These are phyloP conservation scores for Crambe crambe DNA, from an alignment of 37 sponge, comb jelly and placozoan genomes.

Conservation along the genomic window DNA sequence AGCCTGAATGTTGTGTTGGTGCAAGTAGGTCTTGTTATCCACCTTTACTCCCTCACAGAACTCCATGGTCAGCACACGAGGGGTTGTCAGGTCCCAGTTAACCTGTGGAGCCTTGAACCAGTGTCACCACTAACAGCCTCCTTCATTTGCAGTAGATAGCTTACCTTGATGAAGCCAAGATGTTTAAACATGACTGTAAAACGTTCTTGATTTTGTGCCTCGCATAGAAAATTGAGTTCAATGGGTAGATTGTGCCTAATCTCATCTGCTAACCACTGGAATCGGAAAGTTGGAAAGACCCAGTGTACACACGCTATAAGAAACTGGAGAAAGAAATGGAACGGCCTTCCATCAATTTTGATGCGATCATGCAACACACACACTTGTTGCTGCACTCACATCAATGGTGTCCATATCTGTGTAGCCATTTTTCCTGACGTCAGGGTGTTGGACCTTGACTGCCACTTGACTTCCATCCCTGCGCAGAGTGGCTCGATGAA, in stretches of 20 bases:
- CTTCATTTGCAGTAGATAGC: not conserved
- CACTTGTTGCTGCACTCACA: constrained; percentile 24
- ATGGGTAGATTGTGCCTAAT: constrained; percentile 82
- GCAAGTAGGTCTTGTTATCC: constrained; percentile 74
- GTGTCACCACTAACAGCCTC: not conserved
- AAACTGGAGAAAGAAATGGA: constrained; percentile 60
- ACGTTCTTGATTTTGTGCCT: constrained; percentile 87
- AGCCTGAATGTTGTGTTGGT: constrained; percentile 37
- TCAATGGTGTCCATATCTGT: constrained; percentile 83
- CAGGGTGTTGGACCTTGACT: constrained; percentile 91
- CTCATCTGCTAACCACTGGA: constrained; percentile 86
- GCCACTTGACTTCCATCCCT: constrained; percentile 75
- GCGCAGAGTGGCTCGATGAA: constrained; percentile 73
- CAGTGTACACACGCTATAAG: constrained; percentile 66
- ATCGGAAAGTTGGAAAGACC: constrained; percentile 85
- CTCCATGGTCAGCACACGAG: constrained; percentile 93
- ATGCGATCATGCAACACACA: not conserved
- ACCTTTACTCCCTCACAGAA: constrained; percentile 82
- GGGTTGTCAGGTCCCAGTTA: constrained; percentile 77
- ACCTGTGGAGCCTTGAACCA: constrained; percentile 66
- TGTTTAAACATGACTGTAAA: constrained; percentile 74
- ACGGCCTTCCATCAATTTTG: too few relatives aligned
- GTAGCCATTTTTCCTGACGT: constrained; percentile 76
- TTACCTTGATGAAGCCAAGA: constrained; percentile 69
- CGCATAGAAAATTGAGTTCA: constrained; percentile 83